Evolutionary conservation across 2,113 vertebrate species (phyloP).

Genomic region (Nettapus auritus): DNA sequence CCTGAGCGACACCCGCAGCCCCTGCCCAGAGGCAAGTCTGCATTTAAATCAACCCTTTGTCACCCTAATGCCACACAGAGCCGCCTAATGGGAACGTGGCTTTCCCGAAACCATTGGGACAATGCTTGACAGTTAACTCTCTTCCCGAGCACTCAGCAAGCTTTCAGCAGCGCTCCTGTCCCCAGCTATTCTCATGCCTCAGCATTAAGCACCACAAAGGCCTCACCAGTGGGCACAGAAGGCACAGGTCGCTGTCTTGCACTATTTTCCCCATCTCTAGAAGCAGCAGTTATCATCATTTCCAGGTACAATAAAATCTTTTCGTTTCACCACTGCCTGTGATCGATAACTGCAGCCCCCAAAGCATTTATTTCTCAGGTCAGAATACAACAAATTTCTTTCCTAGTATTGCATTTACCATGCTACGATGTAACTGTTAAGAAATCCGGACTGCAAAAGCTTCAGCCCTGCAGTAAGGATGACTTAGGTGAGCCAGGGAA

Average conservation of each 20-base stretch:
- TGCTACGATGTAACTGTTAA: background rate
- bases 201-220: background rate
- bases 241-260: background rate
- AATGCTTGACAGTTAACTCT: background rate
- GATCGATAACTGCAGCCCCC: background rate
- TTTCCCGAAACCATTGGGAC: constrained; percentile 29
- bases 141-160: background rate
- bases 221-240: background rate
- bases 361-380: background rate
- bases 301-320: background rate
- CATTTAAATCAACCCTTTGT: constrained; percentile 57
- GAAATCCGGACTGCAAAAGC: background rate
- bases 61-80: background rate
- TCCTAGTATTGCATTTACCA: background rate
- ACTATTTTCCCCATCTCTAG: background rate
- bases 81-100: background rate
- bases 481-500: background rate
- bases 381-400: background rate
- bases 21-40: constrained; percentile 21
- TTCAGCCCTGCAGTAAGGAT: background rate
- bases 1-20: background rate
- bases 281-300: background rate
- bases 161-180: background rate
- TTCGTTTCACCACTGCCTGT: background rate
- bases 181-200: constrained; percentile 14